These are phyloP conservation scores for Cybosia mesomella DNA, from an alignment of 2,888 invertebrate species.

Conservation along the genomic window DNA sequence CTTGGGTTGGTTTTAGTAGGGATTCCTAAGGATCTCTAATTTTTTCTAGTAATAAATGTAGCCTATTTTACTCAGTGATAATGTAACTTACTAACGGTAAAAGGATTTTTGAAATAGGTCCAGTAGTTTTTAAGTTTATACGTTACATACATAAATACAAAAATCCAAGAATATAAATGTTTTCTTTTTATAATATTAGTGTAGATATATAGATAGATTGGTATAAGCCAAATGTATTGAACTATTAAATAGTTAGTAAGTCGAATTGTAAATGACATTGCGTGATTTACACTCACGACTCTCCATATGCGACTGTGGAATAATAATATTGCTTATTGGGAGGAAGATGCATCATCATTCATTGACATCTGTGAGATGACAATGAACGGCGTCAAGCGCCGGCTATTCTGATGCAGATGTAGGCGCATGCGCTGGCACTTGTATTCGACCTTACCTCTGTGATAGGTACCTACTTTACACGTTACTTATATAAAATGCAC, in stretches of 20 bases:
- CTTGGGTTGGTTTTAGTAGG: too few relatives aligned
- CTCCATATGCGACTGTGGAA: conserved; percentile 21
- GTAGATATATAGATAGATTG: too few relatives aligned
- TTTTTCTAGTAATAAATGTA: too few relatives aligned
- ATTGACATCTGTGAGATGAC: conserved; percentile 41
- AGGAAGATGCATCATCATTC: conserved; percentile 41
- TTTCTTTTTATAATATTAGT: too few relatives aligned
- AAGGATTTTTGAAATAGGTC: too few relatives aligned
- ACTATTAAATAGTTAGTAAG: not conserved
- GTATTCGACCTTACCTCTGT: conserved; percentile 38
- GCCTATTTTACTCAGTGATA: too few relatives aligned
- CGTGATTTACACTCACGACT: conserved; percentile 46
- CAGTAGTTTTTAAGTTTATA: too few relatives aligned
- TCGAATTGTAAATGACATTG: conserved; percentile 21
- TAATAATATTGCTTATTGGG: conserved; percentile 33
- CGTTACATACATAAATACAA: too few relatives aligned
- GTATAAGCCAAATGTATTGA: not conserved
- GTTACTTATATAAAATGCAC: conserved; percentile 47
- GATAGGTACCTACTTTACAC: conserved; percentile 27
- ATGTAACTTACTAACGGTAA: too few relatives aligned
- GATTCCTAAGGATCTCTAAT: too few relatives aligned
- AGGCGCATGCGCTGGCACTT: conserved; percentile 53
- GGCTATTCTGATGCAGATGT: conserved; percentile 71
- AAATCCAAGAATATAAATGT: too few relatives aligned
- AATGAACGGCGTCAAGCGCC: conserved; percentile 49